Evolutionary conservation across 2,888 invertebrate genomes (phyloP).

Genomic region (Malachius bipustulatus): DNA sequence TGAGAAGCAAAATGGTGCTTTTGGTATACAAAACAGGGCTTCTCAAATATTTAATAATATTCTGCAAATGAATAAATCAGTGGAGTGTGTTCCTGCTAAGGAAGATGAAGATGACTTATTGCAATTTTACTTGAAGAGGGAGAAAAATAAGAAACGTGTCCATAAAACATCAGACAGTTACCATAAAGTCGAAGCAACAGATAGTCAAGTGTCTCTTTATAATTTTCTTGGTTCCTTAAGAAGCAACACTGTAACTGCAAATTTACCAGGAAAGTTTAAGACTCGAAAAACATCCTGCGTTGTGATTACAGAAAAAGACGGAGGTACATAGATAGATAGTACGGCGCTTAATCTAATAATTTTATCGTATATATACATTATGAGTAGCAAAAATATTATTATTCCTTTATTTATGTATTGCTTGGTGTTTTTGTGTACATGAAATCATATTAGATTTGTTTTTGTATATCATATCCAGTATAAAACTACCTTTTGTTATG

Average conservation of each 20-base stretch:
- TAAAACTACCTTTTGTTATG: too few relatives aligned
- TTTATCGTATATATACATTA: conserved; percentile 1
- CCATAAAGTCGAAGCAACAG: conserved; percentile 18
- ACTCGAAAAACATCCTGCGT: neutral
- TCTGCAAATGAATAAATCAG: neutral
- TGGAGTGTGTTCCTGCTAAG: neutral
- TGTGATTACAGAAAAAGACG: conserved; percentile 1
- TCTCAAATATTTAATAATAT: conserved; percentile 6
- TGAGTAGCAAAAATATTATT: too few relatives aligned
- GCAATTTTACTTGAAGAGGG: neutral
- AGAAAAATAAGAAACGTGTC: neutral
- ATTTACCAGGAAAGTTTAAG: neutral
- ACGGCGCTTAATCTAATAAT: neutral
- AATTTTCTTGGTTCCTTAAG: conserved; percentile 30
- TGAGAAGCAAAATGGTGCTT: neutral
- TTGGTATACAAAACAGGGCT: neutral
- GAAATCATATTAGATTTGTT: too few relatives aligned
- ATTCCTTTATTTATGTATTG: too few relatives aligned
- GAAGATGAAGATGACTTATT: conserved; percentile 3
- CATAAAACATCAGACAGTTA: conserved; percentile 9
- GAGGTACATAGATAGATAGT: neutral
- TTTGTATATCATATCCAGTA: too few relatives aligned
- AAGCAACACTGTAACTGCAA: conserved; percentile 6
- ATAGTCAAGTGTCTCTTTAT: conserved; percentile 28
- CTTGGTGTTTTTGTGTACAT: too few relatives aligned